phyloP scores from a whole-genome alignment of 2,113 vertebrate species.

The Dromiciops gliroides region DNA sequence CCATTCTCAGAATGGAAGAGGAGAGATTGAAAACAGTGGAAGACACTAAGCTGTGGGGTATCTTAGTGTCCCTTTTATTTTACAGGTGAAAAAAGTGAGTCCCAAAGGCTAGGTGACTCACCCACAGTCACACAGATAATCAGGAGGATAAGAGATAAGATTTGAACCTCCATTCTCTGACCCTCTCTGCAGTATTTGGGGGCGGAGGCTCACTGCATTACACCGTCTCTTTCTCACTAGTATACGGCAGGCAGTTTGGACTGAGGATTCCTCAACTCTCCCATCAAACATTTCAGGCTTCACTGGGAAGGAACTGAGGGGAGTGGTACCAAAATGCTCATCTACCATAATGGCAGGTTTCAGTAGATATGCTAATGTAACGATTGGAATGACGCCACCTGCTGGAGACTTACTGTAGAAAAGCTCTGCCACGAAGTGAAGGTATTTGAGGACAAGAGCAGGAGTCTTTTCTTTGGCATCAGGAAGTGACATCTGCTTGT shows the following conservation, averaged over 20 bases:
- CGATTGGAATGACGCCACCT: too few relatives aligned
- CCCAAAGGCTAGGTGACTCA: not conserved
- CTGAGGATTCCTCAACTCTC: not conserved
- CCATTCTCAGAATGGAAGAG: not conserved
- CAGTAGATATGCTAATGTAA: too few relatives aligned
- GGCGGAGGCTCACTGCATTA: not conserved
- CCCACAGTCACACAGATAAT: not conserved
- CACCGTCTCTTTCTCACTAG: not conserved
- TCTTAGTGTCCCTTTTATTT: not conserved
- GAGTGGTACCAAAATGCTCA: not conserved
- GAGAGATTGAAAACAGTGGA: conserved; percentile 8
- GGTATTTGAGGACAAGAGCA: too few relatives aligned
- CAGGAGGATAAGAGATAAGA: not conserved
- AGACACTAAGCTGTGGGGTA: not conserved
- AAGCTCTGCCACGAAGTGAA: too few relatives aligned
- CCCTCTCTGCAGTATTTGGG: not conserved
- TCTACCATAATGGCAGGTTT: not conserved
- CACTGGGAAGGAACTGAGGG: not conserved
- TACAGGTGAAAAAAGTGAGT: not conserved
- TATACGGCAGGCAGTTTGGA: not conserved
- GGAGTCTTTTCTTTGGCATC: too few relatives aligned
- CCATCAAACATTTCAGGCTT: not conserved
- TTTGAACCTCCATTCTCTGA: not conserved
- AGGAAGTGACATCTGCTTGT: too few relatives aligned
- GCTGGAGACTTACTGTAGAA: too few relatives aligned